phyloP scores from a whole-genome alignment of 1,140 invertebrate genomes.

The Andrena cerasifolii region DNA sequence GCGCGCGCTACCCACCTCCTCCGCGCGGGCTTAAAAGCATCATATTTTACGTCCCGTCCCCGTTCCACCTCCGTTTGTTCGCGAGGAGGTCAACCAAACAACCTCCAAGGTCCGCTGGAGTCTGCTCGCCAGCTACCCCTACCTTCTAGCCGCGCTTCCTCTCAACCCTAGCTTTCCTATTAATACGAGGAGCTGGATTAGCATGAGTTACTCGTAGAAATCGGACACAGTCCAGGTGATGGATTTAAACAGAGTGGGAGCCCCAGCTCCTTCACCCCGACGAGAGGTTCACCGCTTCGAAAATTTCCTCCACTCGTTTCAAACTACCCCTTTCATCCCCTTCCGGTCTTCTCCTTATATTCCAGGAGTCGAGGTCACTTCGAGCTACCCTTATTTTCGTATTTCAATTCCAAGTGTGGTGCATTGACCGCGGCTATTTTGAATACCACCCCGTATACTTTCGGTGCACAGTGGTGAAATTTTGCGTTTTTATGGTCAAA shows the following conservation, averaged over 20 bases:
- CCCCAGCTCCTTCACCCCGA: not conserved
- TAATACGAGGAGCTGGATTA: too few relatives aligned
- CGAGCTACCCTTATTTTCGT: slow-evolving; percentile 34
- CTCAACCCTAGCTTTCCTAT: too few relatives aligned
- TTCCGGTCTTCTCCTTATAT: slow-evolving; percentile 5
- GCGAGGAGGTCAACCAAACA: slow-evolving; percentile 46
- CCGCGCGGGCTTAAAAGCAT: slow-evolving; percentile 74
- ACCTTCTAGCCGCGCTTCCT: too few relatives aligned
- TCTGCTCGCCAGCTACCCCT: too few relatives aligned
- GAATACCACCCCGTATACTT: not conserved
- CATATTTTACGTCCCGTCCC: slow-evolving; percentile 74
- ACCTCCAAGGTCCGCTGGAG: slow-evolving; percentile 41
- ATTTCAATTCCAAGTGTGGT: slow-evolving; percentile 36
- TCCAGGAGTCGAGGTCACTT: slow-evolving; percentile 14
- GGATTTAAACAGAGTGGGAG: not conserved
- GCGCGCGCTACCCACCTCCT: slow-evolving; percentile 40
- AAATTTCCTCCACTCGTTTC: slow-evolving; percentile 32
- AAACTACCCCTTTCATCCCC: not conserved
- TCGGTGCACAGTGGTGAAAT: too few relatives aligned
- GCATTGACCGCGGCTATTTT: slow-evolving; percentile 25
- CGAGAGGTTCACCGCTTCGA: slow-evolving; percentile 24
- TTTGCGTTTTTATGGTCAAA: too few relatives aligned
- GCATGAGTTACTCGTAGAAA: not conserved
- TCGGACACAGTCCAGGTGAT: not conserved
- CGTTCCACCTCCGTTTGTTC: slow-evolving; percentile 48